These are phyloP conservation scores for Orcinus orca DNA, from an alignment of 2,113 vertebrate genomes.

Conservation along the genomic window DNA sequence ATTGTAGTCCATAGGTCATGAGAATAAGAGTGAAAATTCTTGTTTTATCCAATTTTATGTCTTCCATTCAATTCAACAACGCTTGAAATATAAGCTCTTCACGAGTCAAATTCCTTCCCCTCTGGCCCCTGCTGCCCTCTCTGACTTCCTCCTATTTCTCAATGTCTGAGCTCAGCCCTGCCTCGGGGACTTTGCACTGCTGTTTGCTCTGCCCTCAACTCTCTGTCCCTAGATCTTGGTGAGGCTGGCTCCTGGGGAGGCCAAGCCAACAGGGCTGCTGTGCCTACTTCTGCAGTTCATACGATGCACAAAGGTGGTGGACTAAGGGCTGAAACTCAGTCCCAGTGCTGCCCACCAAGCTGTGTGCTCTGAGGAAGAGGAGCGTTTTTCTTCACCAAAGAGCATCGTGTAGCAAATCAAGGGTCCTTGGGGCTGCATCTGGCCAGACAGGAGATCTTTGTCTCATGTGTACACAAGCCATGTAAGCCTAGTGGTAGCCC, in stretches of 20 bases:
- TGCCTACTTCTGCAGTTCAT: neutral
- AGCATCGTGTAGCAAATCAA: neutral
- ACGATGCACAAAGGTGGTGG: neutral
- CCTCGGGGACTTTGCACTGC: neutral
- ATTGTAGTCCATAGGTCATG: neutral
- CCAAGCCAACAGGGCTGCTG: neutral
- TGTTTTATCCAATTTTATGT: constrained; percentile 1
- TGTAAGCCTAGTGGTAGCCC: neutral
- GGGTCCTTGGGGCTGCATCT: neutral
- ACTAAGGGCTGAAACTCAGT: neutral
- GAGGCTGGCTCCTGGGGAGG: neutral
- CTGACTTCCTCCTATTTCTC: neutral
- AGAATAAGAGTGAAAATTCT: neutral
- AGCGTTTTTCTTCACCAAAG: neutral
- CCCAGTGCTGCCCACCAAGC: neutral
- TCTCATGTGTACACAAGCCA: neutral
- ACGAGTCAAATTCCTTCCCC: neutral
- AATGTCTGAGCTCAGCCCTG: neutral
- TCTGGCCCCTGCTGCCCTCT: neutral
- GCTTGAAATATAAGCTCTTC: neutral
- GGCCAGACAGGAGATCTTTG: neutral
- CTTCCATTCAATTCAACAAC: neutral
- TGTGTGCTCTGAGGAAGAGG: neutral
- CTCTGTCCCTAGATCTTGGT: neutral
- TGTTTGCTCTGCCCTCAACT: neutral